Evolutionary conservation across 2,797 vertebrate genomes (phyloP).

Genomic region (Poecilia picta): DNA sequence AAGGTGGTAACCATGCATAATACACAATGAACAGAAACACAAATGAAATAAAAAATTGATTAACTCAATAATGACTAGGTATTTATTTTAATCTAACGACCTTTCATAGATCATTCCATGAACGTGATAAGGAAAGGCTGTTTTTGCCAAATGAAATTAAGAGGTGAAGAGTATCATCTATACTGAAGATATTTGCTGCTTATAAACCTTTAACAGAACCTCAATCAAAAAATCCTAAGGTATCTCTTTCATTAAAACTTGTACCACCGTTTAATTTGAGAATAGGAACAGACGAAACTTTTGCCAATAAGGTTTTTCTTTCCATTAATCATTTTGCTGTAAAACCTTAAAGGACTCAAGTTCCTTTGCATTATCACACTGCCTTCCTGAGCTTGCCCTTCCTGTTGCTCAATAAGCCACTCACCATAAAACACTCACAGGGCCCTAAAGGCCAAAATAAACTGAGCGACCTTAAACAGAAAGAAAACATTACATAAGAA

Average conservation of each 20-base stretch:
- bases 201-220: neutral
- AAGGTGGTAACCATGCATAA: neutral
- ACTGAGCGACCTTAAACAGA: conserved; percentile 55
- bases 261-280: neutral
- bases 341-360: conserved; percentile 29
- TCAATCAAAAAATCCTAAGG: neutral
- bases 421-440: conserved; percentile 54
- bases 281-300: neutral
- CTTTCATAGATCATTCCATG: neutral
- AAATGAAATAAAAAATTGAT: neutral
- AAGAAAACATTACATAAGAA: conserved; percentile 61
- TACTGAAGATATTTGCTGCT: neutral
- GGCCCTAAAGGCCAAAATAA: conserved; percentile 52
- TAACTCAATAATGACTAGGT: neutral
- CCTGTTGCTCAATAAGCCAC: conserved; percentile 43
- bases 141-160: neutral
- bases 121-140: neutral
- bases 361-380: conserved; percentile 51
- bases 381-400: conserved; percentile 51
- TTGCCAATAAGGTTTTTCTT: neutral
- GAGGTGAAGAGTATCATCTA: neutral
- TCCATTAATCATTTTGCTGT: conserved; percentile 12
- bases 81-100: neutral
- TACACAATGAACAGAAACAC: neutral
- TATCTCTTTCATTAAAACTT: neutral